These are phyloP conservation scores for Pseudachorutes palmiensis DNA, from an alignment of 1,140 invertebrate genomes.

Conservation along the genomic window DNA sequence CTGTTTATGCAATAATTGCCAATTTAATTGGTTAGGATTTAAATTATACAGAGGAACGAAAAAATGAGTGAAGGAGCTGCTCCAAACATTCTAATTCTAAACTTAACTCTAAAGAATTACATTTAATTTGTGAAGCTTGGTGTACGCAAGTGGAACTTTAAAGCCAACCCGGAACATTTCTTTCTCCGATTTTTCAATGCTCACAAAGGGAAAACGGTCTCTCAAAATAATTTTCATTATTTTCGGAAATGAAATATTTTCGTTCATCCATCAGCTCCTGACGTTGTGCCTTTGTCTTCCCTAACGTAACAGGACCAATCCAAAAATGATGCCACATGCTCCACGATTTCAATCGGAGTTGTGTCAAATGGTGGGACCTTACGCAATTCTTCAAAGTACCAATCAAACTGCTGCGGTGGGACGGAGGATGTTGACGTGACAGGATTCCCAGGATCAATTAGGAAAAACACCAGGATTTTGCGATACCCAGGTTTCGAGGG, in stretches of 20 bases:
- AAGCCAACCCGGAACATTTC: too few relatives aligned
- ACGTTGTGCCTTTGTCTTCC: background rate
- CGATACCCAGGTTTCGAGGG: slow-evolving; percentile 5
- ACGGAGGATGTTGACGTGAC: background rate
- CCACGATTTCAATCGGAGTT: background rate
- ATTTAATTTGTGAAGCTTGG: too few relatives aligned
- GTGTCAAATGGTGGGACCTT: background rate
- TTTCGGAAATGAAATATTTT: background rate
- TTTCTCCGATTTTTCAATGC: too few relatives aligned
- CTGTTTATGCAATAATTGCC: too few relatives aligned
- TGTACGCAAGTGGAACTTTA: too few relatives aligned
- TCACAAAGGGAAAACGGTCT: background rate
- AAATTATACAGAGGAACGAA: too few relatives aligned
- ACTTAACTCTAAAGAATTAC: too few relatives aligned
- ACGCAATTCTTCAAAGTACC: background rate
- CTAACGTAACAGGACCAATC: background rate
- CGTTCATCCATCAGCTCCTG: background rate
- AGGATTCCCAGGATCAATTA: slow-evolving; percentile 1
- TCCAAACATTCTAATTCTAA: too few relatives aligned
- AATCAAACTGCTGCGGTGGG: slow-evolving; percentile 5
- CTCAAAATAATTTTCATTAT: background rate
- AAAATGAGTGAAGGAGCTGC: too few relatives aligned
- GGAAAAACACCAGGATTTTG: background rate
- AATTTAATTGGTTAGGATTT: too few relatives aligned
- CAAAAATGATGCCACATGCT: background rate